These are phyloP conservation scores for Xylocampa areola DNA, from an alignment of 2,888 invertebrate species.

Conservation along the genomic window DNA sequence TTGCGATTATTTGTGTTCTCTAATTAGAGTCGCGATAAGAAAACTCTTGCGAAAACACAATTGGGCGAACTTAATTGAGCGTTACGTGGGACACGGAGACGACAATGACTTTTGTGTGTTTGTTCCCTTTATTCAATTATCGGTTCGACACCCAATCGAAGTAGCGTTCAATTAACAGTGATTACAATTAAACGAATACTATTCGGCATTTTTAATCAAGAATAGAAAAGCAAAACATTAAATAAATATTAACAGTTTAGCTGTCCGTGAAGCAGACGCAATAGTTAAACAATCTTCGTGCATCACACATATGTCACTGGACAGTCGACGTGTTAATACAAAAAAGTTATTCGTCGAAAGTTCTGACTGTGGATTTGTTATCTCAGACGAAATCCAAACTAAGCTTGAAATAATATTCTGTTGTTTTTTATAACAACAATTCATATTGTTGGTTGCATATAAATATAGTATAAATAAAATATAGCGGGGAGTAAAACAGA, in stretches of 20 bases:
- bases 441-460: background rate
- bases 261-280: no score
- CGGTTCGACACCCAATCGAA: slow-evolving; percentile 6
- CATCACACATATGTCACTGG: no score
- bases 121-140: slow-evolving; percentile 16
- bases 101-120: slow-evolving; percentile 28
- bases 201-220: no score
- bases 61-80: slow-evolving; percentile 68
- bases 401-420: slow-evolving; percentile 2
- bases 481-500: background rate
- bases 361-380: slow-evolving; percentile 4
- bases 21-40: slow-evolving; percentile 76
- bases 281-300: no score
- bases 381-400: background rate
- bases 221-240: no score
- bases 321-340: no score
- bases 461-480: background rate
- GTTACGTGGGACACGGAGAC: slow-evolving; percentile 42
- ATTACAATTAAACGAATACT: background rate
- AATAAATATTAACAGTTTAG: no score
- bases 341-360: no score
- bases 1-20: slow-evolving; percentile 76
- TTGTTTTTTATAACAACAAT: slow-evolving; percentile 3
- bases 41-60: slow-evolving; percentile 68
- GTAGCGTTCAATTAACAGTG: slow-evolving; percentile 4